phyloP scores from a whole-genome alignment of 2,888 invertebrate genomes.

The Scaptomyza cyrtandrae region DNA sequence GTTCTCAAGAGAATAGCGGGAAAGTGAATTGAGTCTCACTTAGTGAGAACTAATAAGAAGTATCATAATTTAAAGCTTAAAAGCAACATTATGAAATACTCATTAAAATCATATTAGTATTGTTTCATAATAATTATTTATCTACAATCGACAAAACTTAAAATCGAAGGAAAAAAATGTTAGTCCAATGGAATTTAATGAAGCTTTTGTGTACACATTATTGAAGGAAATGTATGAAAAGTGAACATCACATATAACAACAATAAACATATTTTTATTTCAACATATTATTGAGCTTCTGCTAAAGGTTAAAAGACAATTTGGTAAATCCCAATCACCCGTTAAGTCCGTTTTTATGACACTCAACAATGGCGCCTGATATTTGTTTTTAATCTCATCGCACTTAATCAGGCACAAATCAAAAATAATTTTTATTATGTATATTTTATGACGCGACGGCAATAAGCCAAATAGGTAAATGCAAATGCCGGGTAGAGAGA shows the following conservation, averaged over 20 bases:
- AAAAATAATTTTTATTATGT: slow-evolving; percentile 35
- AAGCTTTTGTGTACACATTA: not conserved
- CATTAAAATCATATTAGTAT: no score
- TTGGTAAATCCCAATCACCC: not conserved
- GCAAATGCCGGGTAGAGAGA: no score
- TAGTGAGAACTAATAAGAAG: slow-evolving; percentile 1
- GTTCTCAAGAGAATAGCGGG: slow-evolving; percentile 5
- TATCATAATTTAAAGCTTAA: not conserved
- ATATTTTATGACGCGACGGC: slow-evolving; percentile 51
- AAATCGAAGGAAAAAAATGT: not conserved
- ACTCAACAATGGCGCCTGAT: slow-evolving; percentile 5
- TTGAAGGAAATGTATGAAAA: not conserved
- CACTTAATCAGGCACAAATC: slow-evolving; percentile 59
- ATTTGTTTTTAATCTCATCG: slow-evolving; percentile 49
- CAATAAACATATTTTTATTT: not conserved
- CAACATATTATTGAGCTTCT: not conserved
- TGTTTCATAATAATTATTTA: no score
- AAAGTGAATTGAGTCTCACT: slow-evolving; percentile 17
- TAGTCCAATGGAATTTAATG: no score
- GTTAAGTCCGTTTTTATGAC: slow-evolving; percentile 36
- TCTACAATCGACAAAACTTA: not conserved
- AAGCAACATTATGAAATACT: no score
- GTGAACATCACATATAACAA: not conserved
- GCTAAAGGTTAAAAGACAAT: not conserved
- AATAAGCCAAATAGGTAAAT: slow-evolving; percentile 41